Evolutionary conservation across 2,888 invertebrate species (phyloP), one percentile per base, ranked within the genome.

Genomic region (Syrista parreyssii): DNA sequence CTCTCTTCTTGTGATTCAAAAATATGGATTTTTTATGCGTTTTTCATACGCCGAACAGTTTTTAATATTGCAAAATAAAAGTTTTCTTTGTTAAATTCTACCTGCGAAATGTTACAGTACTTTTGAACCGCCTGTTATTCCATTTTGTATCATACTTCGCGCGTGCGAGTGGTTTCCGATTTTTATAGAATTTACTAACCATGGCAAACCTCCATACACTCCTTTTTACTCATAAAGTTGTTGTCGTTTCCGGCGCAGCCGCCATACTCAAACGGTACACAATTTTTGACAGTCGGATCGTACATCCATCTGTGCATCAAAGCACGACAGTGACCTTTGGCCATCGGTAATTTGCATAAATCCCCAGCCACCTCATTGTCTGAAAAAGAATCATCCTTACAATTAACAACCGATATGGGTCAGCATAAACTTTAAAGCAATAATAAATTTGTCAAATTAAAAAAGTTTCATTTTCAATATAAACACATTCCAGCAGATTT

Each of bases 161-260:
- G 69, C n/a, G 30, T 32, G 9, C 3, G 4, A 12, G 11, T 69
- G 4, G 32, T 32, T 4, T 32, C 1, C 1, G n/a, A 69, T 11
- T 69, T 69, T 30, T 4, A 4, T 3, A 6, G 12, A 12, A 69
- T 69, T n/a, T 69, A 32, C 40, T 68, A 15, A 81, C 86, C 87
- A 77, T 80, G 83, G 79, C 88, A 88, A 40, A 83, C 82, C 69
- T 84, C 82, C 69, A 79, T 72, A 74, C 88, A 88, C 36, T 86
- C 86, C 30, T 85, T 84, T 73, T 84, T 82, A 15, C 82, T 81
- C 11, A 81, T 80, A 79, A 88, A 88, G 74, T 87, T 88, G 77
- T 88, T 88, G 23, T 82, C 79, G 79, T 87, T 87, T 30, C 86
- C 86, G 75, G 85, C 82, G 74, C 88, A 88, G 69, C 88, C 88